Evolutionary conservation across 2,113 vertebrate genomes (phyloP).

Genomic region (Caloenas nicobarica): DNA sequence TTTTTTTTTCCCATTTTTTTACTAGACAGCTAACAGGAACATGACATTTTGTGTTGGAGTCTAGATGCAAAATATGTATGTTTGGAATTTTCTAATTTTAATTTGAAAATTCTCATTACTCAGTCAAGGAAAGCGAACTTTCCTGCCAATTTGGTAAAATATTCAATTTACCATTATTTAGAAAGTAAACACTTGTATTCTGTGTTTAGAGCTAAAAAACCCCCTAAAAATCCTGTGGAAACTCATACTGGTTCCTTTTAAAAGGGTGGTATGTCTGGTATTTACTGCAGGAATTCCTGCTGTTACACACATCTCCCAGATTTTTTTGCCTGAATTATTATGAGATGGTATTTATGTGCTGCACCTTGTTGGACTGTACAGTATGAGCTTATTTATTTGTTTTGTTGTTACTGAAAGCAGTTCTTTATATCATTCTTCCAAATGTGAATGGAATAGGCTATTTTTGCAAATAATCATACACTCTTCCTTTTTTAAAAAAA

Average conservation of each 20-base stretch:
- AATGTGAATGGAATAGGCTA: not conserved
- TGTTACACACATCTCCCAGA: not conserved
- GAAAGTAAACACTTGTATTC: not conserved
- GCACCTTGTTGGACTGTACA: not conserved
- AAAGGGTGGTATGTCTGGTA: not conserved
- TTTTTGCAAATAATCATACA: not conserved
- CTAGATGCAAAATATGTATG: not conserved
- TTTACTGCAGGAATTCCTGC: conserved; percentile 15
- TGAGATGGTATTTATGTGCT: not conserved
- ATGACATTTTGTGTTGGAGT: not conserved
- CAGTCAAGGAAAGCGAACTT: not conserved
- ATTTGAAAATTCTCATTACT: not conserved
- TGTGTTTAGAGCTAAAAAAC: not conserved
- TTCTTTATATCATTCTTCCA: not conserved
- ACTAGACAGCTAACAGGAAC: not conserved
- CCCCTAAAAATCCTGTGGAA: not conserved
- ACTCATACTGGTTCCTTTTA: not conserved
- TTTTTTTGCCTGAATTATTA: not conserved
- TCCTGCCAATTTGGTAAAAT: not conserved
- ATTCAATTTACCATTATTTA: not conserved
- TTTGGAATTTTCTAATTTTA: not conserved
- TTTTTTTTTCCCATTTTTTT: not conserved
- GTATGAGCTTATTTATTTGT: not conserved
- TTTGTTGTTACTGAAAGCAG: not conserved
- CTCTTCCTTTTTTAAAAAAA: not conserved